Evolutionary conservation across 35 echinoderm and acorn worm species (phyloP).

Genomic region (Apostichopus parvimensis): DNA sequence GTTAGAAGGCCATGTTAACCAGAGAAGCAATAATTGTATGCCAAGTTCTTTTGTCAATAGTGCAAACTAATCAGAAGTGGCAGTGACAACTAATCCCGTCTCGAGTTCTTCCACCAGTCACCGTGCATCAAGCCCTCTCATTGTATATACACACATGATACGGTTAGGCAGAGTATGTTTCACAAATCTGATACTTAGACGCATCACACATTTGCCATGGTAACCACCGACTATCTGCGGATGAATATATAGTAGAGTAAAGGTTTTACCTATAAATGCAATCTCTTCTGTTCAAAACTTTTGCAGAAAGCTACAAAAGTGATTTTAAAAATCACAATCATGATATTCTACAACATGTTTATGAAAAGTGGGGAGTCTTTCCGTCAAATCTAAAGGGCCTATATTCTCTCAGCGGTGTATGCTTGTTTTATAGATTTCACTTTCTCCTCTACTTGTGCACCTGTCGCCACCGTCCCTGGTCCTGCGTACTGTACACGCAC

Average conservation of each 20-base stretch:
- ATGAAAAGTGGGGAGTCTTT: background rate
- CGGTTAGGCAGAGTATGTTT: too few relatives aligned
- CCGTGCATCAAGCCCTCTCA: too few relatives aligned
- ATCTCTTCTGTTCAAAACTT: background rate
- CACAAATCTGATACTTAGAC: background rate
- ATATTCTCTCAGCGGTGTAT: background rate
- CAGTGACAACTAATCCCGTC: too few relatives aligned
- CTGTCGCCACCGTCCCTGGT: background rate
- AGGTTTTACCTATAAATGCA: background rate
- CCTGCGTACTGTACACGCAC: too few relatives aligned
- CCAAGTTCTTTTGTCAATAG: too few relatives aligned
- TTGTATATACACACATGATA: too few relatives aligned
- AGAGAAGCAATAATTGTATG: too few relatives aligned
- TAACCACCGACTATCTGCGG: background rate
- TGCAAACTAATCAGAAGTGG: too few relatives aligned
- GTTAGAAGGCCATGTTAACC: too few relatives aligned
- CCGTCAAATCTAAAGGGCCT: background rate
- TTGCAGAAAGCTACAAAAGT: background rate
- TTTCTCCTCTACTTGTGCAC: conserved; percentile 1
- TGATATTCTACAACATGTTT: too few relatives aligned
- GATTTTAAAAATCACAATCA: too few relatives aligned
- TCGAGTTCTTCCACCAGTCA: too few relatives aligned
- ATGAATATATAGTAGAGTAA: background rate
- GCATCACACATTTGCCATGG: background rate
- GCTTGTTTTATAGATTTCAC: background rate